Percentiles rank a stretch among this genome's conserved stretches.
Evolutionary conservation across 2,113 vertebrate species (phyloP).

Genomic region (Zootoca vivipara): DNA sequence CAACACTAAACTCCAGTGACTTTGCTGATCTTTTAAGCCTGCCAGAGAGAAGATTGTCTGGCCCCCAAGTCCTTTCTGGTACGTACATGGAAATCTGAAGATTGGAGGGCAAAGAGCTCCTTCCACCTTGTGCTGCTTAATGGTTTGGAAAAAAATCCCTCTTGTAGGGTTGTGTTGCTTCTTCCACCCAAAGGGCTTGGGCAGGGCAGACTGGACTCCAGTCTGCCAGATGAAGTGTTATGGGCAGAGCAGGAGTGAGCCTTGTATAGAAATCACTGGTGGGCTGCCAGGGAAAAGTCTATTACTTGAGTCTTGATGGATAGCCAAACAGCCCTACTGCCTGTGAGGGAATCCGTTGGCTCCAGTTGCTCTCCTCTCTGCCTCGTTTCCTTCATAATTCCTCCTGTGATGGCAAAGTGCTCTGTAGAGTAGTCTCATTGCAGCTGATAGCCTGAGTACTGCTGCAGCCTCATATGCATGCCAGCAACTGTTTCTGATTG

Average conservation of each 20-base stretch:
- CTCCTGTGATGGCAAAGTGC: constrained; percentile 23
- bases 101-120: neutral
- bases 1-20: neutral
- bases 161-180: constrained; percentile 1
- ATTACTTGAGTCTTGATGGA: constrained; percentile 29
- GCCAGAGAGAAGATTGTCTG: constrained; percentile 9
- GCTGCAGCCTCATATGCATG: neutral
- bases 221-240: constrained; percentile 19
- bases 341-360: constrained; percentile 21
- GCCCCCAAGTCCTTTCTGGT: neutral
- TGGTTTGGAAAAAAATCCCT: constrained; percentile 58
- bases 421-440: constrained; percentile 45
- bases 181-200: neutral
- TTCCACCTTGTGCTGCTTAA: constrained; percentile 55
- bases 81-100: neutral
- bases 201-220: constrained; percentile 27
- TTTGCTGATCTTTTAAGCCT: neutral
- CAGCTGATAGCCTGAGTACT: constrained; percentile 25
- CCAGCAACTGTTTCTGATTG: neutral
- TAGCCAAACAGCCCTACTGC: neutral
- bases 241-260: constrained; percentile 26
- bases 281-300: constrained; percentile 10
- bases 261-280: constrained; percentile 14
- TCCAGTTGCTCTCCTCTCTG: constrained; percentile 37
- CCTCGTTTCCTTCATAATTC: constrained; percentile 42